phyloP scores from a whole-genome alignment of 2,797 vertebrate species.

The Lepus oiostolus region DNA sequence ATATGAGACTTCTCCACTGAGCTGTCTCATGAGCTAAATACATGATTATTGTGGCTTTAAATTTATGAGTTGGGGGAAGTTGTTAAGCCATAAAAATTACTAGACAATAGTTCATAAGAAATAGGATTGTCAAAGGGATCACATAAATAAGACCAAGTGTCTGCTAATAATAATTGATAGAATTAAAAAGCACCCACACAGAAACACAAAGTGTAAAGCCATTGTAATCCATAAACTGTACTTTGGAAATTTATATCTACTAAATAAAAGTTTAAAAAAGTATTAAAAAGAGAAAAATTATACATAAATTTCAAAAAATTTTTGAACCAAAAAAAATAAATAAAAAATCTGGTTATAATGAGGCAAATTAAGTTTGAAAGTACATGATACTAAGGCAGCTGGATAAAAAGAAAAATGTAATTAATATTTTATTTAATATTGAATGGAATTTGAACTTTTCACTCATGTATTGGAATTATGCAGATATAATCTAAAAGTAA shows the following conservation, averaged over 20 bases:
- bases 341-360: background rate
- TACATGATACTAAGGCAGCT: background rate
- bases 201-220: no score
- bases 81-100: background rate
- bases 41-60: background rate
- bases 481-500: background rate
- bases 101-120: background rate
- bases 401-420: background rate
- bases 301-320: no score
- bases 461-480: conserved; percentile 25
- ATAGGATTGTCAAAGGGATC: no score
- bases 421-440: background rate
- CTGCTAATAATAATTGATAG: no score
- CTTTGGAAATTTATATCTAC: no score
- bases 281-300: no score
- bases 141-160: no score
- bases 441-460: background rate
- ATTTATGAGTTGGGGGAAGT: background rate
- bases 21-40: background rate
- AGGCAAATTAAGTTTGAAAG: background rate
- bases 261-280: no score
- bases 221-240: no score
- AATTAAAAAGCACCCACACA: no score
- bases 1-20: background rate
- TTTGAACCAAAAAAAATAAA: no score